phyloP scores from a whole-genome alignment of 2,113 vertebrate species.

The Fregata magnificens region DNA sequence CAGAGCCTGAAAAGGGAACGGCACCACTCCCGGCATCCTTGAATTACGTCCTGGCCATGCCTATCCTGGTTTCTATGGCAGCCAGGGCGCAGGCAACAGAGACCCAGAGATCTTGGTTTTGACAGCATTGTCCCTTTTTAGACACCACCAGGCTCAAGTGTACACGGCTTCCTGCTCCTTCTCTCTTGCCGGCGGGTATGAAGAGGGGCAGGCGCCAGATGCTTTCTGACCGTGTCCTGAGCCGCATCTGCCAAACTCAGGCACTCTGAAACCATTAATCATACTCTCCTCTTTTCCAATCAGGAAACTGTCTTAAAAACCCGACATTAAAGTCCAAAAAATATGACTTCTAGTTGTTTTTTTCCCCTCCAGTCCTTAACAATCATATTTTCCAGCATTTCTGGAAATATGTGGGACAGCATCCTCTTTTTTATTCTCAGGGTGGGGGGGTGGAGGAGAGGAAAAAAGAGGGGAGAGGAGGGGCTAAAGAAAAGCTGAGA shows the following conservation, averaged over 20 bases:
- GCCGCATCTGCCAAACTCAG: not conserved
- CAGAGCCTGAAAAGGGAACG: not conserved
- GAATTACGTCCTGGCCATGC: accelerated
- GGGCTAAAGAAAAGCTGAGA: not conserved
- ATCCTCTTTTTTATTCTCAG: not conserved
- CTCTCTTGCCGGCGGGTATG: accelerated
- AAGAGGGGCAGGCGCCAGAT: not conserved
- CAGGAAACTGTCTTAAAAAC: conserved; percentile 35
- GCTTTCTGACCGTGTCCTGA: not conserved
- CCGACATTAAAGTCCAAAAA: not conserved
- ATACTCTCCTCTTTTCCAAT: conserved; percentile 26
- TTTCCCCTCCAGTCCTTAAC: not conserved
- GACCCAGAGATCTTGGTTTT: accelerated
- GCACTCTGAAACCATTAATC: conserved; percentile 15
- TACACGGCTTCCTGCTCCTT: not conserved
- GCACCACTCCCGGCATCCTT: not conserved
- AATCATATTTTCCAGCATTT: conserved; percentile 28
- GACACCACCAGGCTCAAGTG: accelerated
- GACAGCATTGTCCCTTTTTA: not conserved
- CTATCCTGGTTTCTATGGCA: not conserved
- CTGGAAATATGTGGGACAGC: not conserved
- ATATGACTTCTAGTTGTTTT: not conserved
- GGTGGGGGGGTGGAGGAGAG: not conserved
- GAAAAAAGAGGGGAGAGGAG: not conserved
- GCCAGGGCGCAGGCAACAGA: not conserved